Conservation (phyloP, 2,113 vertebrate genomes). For the Micromys minutus region DNA sequence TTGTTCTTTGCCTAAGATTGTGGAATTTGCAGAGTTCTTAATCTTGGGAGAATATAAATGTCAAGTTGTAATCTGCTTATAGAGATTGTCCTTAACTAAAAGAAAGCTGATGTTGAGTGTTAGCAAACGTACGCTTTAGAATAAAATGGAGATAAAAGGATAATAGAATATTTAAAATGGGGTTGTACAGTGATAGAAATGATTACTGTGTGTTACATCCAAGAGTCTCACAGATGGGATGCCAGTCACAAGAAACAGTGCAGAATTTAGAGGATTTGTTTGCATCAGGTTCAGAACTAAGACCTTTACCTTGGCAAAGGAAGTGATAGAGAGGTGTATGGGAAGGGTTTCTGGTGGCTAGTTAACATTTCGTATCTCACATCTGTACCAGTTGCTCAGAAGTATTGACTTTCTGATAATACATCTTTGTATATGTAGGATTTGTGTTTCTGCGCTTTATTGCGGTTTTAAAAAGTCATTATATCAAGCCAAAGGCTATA, state of each 20-base stretch:
- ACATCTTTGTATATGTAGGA: background rate
- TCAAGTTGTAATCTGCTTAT: constrained; percentile 31
- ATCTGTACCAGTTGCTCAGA: background rate
- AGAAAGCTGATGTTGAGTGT: constrained; percentile 1
- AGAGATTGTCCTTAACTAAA: constrained; percentile 32
- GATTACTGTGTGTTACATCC: background rate
- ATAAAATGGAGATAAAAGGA: background rate
- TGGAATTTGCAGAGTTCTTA: background rate
- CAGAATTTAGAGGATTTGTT: background rate
- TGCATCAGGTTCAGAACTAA: constrained; percentile 3
- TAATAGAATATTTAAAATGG: background rate
- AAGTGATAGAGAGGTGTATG: background rate
- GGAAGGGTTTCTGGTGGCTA: background rate
- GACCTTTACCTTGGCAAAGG: constrained; percentile 1
- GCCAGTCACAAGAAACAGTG: background rate
- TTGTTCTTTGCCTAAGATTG: background rate
- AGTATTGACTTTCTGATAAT: constrained; percentile 37
- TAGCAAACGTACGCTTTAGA: background rate
- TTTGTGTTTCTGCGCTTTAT: constrained; percentile 39
- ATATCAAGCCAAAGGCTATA: background rate
- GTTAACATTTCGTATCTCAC: constrained; percentile 25
- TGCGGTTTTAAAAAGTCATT: constrained; percentile 26
- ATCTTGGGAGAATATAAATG: constrained; percentile 13
- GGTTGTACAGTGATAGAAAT: background rate
- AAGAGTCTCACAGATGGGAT: background rate